Percentiles rank a stretch among this genome's conserved stretches.
phyloP scores from a whole-genome alignment of 1,140 invertebrate genomes.

The Semibalanus balanoides region DNA sequence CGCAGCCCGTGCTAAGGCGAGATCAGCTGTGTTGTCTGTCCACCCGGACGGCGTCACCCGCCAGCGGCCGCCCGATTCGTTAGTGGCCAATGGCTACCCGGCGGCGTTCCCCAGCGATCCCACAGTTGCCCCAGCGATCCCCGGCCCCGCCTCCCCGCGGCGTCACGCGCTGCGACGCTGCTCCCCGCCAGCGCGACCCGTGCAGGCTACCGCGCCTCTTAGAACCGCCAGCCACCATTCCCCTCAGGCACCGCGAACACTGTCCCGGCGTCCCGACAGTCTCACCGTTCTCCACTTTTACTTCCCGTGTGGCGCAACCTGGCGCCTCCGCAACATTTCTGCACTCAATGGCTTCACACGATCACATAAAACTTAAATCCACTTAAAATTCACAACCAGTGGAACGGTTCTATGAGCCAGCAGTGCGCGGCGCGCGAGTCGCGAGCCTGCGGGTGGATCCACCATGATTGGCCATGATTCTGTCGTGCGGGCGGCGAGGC shows the following conservation, averaged over 20 bases:
- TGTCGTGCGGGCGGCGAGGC: not conserved
- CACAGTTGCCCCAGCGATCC: too few relatives aligned
- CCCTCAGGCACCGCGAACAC: not conserved
- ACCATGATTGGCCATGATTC: not conserved
- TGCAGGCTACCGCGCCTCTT: too few relatives aligned
- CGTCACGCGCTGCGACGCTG: too few relatives aligned
- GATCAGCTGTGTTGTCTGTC: not conserved
- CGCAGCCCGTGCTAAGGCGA: not conserved
- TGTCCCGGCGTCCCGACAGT: not conserved
- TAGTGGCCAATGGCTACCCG: too few relatives aligned
- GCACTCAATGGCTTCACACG: conserved; percentile 4
- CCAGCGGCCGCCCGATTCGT: too few relatives aligned
- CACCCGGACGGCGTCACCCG: too few relatives aligned
- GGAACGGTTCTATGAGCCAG: not conserved
- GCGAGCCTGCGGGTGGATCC: not conserved
- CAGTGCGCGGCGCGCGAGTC: not conserved
- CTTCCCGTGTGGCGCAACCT: too few relatives aligned
- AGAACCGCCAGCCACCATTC: too few relatives aligned
- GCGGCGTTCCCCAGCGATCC: too few relatives aligned
- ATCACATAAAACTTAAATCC: not conserved
- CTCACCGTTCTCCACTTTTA: too few relatives aligned
- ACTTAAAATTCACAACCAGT: not conserved
- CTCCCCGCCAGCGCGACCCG: too few relatives aligned
- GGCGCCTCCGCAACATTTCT: not conserved
- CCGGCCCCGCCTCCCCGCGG: too few relatives aligned